Base-by-base conservation (phyloP, 2,797 vertebrate genomes). In the Rallus crepitans region DNA sequence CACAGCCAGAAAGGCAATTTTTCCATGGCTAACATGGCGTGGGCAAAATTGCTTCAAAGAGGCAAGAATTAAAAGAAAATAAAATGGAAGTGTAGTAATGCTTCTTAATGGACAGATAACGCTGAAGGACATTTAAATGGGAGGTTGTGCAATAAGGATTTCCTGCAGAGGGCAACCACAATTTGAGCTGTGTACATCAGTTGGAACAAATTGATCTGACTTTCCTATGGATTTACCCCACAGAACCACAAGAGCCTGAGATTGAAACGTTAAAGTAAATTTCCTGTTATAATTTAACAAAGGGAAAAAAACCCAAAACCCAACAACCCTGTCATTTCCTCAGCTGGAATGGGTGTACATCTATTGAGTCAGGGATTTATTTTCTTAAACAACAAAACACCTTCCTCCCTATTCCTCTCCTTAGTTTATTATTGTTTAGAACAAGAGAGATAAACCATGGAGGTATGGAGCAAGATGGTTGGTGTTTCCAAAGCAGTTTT, bases 251-350 rank as follows among this genome's bases (percentile, higher is more conserved):
- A 53, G 7, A 78, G 13, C 17, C 69, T 47, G 37, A 47, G 37
- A 89, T 68, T 15, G 40, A 89, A 87, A 68, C 1, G 16, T 57
- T 79, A 11, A 91, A 81, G 33, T 17, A 15, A 70, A 82, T 89
- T 87, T 93, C 92, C 87, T 85, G 45, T n/a, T 65, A 50, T 3
- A 93, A 75, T 59, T 87, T 80, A 87, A 85, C 65, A 79, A 70
- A 77, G 63, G 14, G 39, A 60, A 47, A 42, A 70, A 31, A 56
- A 31, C 35, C 35, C 35, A 31, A 56, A 31, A 25, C 23, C 21
- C 21, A 25, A 25, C 45, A 71, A 4, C 2, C 23, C 35, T 77
- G 81, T 73, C 28, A 77, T 77, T 93, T 95, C 89, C 92, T 89
- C 76, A 68, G 50, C 57, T 82, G 84, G 53, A 91, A 93, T 18